These are phyloP conservation scores for Propithecus perrieri DNA, from an alignment of 2,797 vertebrate species.

Conservation along the genomic window DNA sequence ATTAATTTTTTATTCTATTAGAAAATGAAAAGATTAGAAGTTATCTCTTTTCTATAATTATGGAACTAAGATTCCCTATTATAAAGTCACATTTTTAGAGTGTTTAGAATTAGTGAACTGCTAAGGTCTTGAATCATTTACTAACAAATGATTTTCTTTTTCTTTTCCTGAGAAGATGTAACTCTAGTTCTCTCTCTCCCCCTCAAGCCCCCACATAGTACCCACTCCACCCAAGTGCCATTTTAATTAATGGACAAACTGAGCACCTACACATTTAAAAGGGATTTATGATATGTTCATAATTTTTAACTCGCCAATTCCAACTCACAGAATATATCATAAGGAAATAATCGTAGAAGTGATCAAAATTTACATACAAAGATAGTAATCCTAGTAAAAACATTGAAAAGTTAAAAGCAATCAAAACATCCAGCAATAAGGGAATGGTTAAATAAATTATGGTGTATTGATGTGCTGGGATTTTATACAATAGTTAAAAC, in stretches of 20 bases:
- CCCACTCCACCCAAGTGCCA: background rate
- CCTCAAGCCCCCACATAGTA: background rate
- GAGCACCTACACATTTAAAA: background rate
- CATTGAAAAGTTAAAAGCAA: background rate
- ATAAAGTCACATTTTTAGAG: conserved; percentile 21
- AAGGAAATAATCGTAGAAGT: conserved; percentile 17
- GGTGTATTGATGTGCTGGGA: background rate
- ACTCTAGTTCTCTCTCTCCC: background rate
- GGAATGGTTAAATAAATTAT: background rate
- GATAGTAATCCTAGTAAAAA: background rate
- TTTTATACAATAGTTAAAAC: background rate
- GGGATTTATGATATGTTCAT: background rate
- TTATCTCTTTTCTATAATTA: conserved; percentile 29
- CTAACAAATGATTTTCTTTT: background rate
- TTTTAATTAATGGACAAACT: conserved; percentile 21
- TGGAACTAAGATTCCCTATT: background rate
- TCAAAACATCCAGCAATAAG: background rate
- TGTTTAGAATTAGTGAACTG: background rate
- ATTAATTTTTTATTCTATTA: background rate
- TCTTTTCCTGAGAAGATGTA: background rate
- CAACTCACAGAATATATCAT: background rate
- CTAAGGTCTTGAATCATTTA: background rate
- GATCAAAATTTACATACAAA: background rate
- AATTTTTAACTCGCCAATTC: background rate
- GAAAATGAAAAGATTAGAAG: conserved; percentile 5